Conservation (phyloP, 1,140 invertebrate genomes). For the Holotrichia oblita region DNA sequence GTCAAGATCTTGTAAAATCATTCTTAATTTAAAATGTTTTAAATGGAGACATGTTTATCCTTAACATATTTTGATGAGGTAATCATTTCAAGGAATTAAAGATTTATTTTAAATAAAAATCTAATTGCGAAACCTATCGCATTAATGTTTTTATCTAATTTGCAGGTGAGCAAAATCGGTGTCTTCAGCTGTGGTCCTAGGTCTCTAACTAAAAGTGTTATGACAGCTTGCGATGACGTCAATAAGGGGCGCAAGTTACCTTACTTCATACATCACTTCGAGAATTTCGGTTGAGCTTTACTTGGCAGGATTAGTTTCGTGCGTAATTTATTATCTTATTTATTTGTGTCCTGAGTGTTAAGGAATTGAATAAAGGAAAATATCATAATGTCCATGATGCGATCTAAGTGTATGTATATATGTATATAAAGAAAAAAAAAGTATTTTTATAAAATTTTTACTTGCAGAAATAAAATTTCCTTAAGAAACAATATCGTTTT, state of each 20-base stretch:
- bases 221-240: constrained; percentile 94
- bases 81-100: too few species aligned
- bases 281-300: constrained; percentile 84
- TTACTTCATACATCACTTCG: constrained; percentile 97
- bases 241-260: constrained; percentile 92
- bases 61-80: too few species aligned
- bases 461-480: constrained; percentile 17
- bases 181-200: constrained; percentile 97
- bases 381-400: background rate
- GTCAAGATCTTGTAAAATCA: too few species aligned
- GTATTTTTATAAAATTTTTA: constrained; percentile 28
- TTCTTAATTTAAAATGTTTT: background rate
- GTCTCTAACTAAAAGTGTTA: constrained; percentile 95
- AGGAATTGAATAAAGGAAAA: background rate
- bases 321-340: constrained; percentile 35
- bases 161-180: constrained; percentile 94
- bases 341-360: constrained; percentile 20
- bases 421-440: constrained; percentile 11
- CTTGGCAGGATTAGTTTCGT: background rate
- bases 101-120: too few species aligned
- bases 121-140: too few species aligned
- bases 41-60: background rate
- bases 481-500: background rate
- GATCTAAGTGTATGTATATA: background rate
- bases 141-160: constrained; percentile 39